These are phyloP conservation scores for Neodontobutis hainanensis DNA, from an alignment of 2,113 vertebrate species.

Conservation along the genomic window DNA sequence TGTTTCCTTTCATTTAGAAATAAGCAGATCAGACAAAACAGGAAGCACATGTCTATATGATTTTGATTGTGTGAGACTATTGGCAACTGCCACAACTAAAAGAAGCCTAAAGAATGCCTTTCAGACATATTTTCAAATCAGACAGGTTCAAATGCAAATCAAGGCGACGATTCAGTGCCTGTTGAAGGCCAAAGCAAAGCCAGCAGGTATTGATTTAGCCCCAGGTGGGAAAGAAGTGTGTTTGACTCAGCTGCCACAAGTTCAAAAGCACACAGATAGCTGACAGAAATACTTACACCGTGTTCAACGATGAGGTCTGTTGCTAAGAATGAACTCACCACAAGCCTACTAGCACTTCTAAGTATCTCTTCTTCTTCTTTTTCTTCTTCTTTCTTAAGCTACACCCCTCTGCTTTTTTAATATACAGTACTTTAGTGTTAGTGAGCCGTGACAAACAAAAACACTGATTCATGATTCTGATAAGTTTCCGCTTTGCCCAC, in stretches of 20 bases:
- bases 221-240: slow-evolving; percentile 65
- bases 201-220: slow-evolving; percentile 29
- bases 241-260: slow-evolving; percentile 69
- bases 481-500: not conserved
- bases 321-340: slow-evolving; percentile 16
- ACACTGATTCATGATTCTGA: slow-evolving; percentile 56
- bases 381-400: not conserved
- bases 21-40: too few relatives aligned
- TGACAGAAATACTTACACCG: slow-evolving; percentile 55
- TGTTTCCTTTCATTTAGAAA: too few relatives aligned
- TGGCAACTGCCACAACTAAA: not conserved
- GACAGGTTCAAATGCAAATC: slow-evolving; percentile 60
- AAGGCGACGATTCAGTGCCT: slow-evolving; percentile 46
- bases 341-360: not conserved
- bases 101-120: not conserved
- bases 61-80: too few relatives aligned
- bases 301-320: slow-evolving; percentile 13
- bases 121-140: slow-evolving; percentile 50
- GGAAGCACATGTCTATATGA: too few relatives aligned
- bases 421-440: slow-evolving; percentile 30
- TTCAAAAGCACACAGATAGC: slow-evolving; percentile 55
- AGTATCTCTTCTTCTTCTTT: not conserved
- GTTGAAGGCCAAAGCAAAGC: slow-evolving; percentile 68
- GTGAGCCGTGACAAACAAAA: slow-evolving; percentile 46
- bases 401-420: not conserved